Percentiles rank a stretch among this genome's conserved stretches.
phyloP scores from a whole-genome alignment of 2,797 vertebrate genomes.

The Avahi laniger region DNA sequence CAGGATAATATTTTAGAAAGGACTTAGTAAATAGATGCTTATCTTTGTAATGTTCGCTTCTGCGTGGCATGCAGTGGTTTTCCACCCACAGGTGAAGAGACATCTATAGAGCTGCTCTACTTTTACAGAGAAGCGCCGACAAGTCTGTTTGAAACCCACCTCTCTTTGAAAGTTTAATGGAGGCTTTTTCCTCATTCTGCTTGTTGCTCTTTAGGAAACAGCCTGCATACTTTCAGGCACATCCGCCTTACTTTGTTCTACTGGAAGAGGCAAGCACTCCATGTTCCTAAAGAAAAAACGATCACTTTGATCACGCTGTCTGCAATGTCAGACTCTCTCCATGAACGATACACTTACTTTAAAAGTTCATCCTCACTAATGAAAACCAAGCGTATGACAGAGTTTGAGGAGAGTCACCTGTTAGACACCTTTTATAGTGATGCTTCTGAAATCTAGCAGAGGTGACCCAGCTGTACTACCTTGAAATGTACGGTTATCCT shows the following conservation, averaged over 20 bases:
- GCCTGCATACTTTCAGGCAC: constrained; percentile 37
- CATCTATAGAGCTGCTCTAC: not conserved
- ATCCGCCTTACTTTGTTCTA: constrained; percentile 39
- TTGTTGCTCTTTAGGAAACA: constrained; percentile 72
- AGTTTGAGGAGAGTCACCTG: constrained; percentile 66
- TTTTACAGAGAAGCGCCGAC: constrained; percentile 40
- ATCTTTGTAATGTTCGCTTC: not conserved
- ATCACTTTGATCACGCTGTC: constrained; percentile 65
- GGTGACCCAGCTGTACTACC: constrained; percentile 77
- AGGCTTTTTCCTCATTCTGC: constrained; percentile 71
- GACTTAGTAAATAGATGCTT: no score
- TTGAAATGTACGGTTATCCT: constrained; percentile 75
- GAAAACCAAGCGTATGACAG: constrained; percentile 60
- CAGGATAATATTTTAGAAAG: not conserved
- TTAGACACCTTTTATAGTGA: constrained; percentile 73
- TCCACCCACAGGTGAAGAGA: not conserved
- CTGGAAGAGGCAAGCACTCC: constrained; percentile 52
- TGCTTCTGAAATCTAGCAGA: constrained; percentile 61
- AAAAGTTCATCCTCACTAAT: constrained; percentile 70
- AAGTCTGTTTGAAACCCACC: constrained; percentile 72
- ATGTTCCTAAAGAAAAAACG: constrained; percentile 57
- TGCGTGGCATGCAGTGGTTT: not conserved
- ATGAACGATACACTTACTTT: constrained; percentile 60
- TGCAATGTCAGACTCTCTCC: constrained; percentile 46
- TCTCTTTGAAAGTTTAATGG: constrained; percentile 76